Base-by-base conservation (phyloP, 1,140 invertebrate species). In the Drosophila sp. region DNA sequence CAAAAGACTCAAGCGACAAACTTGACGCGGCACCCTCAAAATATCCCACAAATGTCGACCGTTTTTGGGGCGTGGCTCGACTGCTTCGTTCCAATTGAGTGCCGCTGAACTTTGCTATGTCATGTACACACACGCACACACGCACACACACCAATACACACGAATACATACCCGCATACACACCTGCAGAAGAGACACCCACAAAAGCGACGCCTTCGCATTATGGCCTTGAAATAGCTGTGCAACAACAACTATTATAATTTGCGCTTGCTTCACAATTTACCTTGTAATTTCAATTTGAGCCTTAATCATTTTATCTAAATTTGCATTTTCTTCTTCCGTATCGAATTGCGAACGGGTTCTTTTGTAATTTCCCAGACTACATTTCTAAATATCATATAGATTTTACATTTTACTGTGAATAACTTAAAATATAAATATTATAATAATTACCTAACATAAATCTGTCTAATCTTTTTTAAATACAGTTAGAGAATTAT, bases 1-100 rank as follows among this genome's bases (percentile, higher is more conserved):
- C 81, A 63, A 86, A 84, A 86, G 81, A 84, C 81, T 86, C 34
- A 80, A 72, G 81, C 81, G 78, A 84, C 81, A 78, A 86, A 84
- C 81, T 86, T 76, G 80, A 46, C 51, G 80, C 74, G 54, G 64
- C 51, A 48, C 40, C 41, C 59, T 38, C 36, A 62, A 29, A 63
- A 57, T 6, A 4, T n/a, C 36, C 8, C 9, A 46, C 6, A 32
- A 16, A 25, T 62, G 29, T 43, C 25, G 45, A 13, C 14, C 27
- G 7, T 32, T 51, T 32, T 51, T 46, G 13, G n/a, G 50, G 61
- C 59, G 58, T 64, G 59, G 59, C 34, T 29, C 56, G 34, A 43
- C 69, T 64, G 53, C 45, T 58, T 21, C 62, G 70, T 72, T 72
- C 70, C 70, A 66, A 29, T 66, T 66, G 70, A 72, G 46, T 67